Base-by-base conservation (phyloP, 2,888 invertebrate species). In the Crepidodera aurea region DNA sequence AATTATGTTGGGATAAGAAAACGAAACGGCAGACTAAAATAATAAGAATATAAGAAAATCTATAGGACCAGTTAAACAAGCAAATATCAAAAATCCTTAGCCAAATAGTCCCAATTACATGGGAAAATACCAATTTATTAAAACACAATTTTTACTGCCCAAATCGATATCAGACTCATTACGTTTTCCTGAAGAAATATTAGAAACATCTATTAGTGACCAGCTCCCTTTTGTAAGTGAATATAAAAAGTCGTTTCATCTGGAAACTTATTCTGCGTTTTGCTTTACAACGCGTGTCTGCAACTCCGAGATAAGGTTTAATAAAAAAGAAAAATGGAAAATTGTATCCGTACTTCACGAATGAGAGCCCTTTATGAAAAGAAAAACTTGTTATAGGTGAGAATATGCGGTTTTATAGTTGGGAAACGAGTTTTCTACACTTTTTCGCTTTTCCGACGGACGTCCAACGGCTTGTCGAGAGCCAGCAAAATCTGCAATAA, bases 281-380 rank as follows among this genome's bases (percentile, higher is more conserved):
- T 34, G 13, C 34, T 34, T 13, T 12, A 34, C 12, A 34, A 34
- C 13, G 34, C 13, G n/a, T 34, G 34, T 34, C 34, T 34, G 34
- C 34, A 12, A 3, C 13, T 4, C 10, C 12, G 13, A 34, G 34
- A 34, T 34, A 34, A 34, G 34, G 3, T 34, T 13, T 34, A 34
- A n/a, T 34, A 34, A 34, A 34, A 29, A 34, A 34, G 34, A 34
- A 34, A 34, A 34, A 34, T 34, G 34, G 34, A 34, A 34, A 34
- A 34, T 34, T 34, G 34, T 12, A 12, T 34, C 34, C 34, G 3
- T 34, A 13, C 34, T 13, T 13, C 34, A 13, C 13, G 34, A 34
- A 34, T 34, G 34, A 34, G 6, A 12, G 2, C 13, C 13, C 34
- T 34, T 34, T 34, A 12, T 12, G n/a, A 12, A 34, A 34, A 34